phyloP scores from a whole-genome alignment of 2,888 invertebrate genomes.

The Heliconius charithonia region DNA sequence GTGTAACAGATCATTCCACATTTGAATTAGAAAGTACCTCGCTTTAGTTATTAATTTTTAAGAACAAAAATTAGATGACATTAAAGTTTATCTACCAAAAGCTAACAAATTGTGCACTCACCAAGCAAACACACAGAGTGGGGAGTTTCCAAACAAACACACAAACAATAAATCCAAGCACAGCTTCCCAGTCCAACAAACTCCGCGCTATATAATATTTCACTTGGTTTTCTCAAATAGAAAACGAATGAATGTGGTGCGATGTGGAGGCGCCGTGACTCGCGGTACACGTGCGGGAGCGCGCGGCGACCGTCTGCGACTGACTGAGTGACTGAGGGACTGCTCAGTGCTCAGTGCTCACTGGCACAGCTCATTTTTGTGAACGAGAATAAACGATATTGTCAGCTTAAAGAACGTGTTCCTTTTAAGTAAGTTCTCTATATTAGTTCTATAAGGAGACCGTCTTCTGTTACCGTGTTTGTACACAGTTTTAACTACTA shows the following conservation, averaged over 20 bases:
- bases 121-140: conserved; percentile 14
- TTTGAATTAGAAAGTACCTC: conserved; percentile 3
- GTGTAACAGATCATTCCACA: background rate
- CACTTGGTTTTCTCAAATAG: conserved; percentile 75
- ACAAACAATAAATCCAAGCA: conserved; percentile 64
- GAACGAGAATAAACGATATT: too few species aligned
- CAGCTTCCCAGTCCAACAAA: conserved; percentile 45
- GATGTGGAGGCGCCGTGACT: conserved; percentile 44
- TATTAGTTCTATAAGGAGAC: too few species aligned
- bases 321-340: conserved; percentile 40
- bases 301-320: conserved; percentile 57
- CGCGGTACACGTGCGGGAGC: conserved; percentile 43
- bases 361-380: background rate
- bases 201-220: conserved; percentile 58
- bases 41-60: background rate
- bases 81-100: background rate
- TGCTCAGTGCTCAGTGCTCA: background rate
- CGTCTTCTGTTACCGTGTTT: too few species aligned
- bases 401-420: too few species aligned
- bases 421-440: too few species aligned
- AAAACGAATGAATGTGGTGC: conserved; percentile 74
- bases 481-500: too few species aligned
- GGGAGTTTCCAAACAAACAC: conserved; percentile 22
- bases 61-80: background rate
- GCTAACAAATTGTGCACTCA: conserved; percentile 29